phyloP scores from a whole-genome alignment of 2,113 vertebrate species.

The Odocoileus hemionus region DNA sequence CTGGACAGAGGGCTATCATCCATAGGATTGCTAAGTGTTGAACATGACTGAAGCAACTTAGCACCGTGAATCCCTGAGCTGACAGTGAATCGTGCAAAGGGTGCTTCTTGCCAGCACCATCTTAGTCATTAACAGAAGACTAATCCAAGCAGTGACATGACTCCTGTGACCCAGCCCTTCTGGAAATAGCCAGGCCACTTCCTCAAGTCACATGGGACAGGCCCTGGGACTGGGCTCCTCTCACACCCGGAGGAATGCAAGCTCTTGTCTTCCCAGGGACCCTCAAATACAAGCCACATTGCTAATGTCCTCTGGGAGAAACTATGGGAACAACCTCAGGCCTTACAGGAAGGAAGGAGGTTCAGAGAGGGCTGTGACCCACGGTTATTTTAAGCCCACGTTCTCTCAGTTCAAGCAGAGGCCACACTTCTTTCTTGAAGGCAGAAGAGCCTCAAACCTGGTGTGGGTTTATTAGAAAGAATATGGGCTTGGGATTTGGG shows the following conservation, averaged over 20 bases:
- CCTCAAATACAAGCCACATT: conserved; percentile 50
- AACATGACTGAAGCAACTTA: neutral
- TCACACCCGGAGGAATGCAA: conserved; percentile 64
- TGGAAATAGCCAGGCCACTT: conserved; percentile 36
- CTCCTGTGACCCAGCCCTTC: neutral
- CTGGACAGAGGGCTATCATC: neutral
- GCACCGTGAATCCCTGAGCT: neutral
- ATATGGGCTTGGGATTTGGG: neutral
- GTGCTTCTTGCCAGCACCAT: neutral
- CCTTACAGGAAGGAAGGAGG: conserved; percentile 65
- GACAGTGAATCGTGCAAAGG: neutral
- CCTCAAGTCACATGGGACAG: neutral
- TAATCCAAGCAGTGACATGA: neutral
- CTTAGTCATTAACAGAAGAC: neutral
- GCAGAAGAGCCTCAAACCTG: neutral
- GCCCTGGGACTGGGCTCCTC: conserved; percentile 28
- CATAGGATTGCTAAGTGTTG: neutral
- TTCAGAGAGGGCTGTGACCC: conserved; percentile 53
- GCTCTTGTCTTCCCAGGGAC: conserved; percentile 69
- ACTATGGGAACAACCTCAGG: conserved; percentile 70
- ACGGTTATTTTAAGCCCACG: conserved; percentile 65
- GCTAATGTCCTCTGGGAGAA: conserved; percentile 60
- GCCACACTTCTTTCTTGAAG: conserved; percentile 17
- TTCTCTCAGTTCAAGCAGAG: conserved; percentile 27
- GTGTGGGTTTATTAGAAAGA: neutral